phyloP scores from a whole-genome alignment of 2,797 vertebrate species.

The Arrhamphus sclerolepis region DNA sequence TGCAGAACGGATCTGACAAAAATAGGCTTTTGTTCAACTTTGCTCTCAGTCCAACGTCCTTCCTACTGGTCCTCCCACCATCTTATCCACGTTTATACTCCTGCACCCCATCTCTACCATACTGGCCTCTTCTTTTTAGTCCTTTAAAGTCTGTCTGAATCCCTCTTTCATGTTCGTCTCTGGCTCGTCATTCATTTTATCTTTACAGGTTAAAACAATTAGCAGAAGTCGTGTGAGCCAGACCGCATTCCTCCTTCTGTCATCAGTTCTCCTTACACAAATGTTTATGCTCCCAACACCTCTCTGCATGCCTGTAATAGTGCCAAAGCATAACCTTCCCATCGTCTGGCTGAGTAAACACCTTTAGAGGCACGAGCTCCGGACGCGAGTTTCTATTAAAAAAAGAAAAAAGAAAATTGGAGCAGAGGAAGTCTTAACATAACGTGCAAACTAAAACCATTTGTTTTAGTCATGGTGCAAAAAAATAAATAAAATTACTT shows the following conservation, averaged over 20 bases:
- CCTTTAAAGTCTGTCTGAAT: no score
- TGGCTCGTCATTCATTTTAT: rapidly evolving
- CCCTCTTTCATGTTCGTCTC: background rate
- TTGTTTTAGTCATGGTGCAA: no score
- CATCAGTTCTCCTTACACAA: conserved; percentile 23
- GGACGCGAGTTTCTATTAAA: background rate
- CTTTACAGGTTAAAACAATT: conserved; percentile 20
- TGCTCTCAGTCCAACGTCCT: conserved; percentile 9
- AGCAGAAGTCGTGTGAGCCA: background rate
- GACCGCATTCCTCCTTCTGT: conserved; percentile 41
- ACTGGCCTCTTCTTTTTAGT: no score
- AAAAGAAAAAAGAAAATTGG: background rate
- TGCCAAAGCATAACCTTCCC: background rate
- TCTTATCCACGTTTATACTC: background rate
- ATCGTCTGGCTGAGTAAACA: background rate
- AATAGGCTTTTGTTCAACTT: conserved; percentile 57
- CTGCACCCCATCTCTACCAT: no score
- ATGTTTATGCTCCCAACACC: conserved; percentile 13
- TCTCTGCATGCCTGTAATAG: conserved; percentile 26
- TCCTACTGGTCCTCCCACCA: conserved; percentile 1
- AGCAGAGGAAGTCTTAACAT: no score
- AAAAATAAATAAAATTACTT: no score
- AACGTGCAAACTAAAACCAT: no score
- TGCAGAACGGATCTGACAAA: conserved; percentile 29
- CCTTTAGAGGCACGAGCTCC: background rate